Base-by-base conservation (phyloP, 2,888 invertebrate genomes). In the Brenthis ino region DNA sequence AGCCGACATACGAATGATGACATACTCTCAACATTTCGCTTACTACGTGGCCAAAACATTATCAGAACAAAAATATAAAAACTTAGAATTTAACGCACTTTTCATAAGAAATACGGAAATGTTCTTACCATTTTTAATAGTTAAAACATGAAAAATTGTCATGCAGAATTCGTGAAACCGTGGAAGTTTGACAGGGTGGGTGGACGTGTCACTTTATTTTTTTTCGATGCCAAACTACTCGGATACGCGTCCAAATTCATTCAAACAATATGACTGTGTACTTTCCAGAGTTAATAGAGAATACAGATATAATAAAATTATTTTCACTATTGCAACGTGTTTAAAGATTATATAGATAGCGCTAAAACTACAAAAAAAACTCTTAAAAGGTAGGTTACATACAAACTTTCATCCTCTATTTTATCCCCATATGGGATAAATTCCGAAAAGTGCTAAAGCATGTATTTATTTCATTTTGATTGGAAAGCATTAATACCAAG, bases 191-290 rank as follows among this genome's bases (percentile, higher is more conserved):
- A 88, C 89, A 88, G 84, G 85, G 82, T 83, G 83, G 84, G 87
- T 87, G 88, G 89, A 89, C 89, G 89, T 89, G 89, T 89, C 89
- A 89, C 88, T 83, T 81, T 78, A 75, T 73, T 82, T 85, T 85
- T 85, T 85, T 83, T 81, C 73, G 72, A 76, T 76, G 72, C 72
- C 72, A 71, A 60, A 61, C 57, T 63, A 71, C 51, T 76, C 75
- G 72, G 75, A 75, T 75, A 72, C 73, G 72, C 74, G 73, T 58
- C 60, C 8, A 53, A 28, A 28, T 28, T 28, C 4, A 28, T 28
- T 28, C 5, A 24, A 24, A 3, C 24, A 28, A 28, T 50, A 28
- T 33, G n/a, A 1, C 3, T 60, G 4, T 43, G 37, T 43, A 43
- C 11, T 43, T 43, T 43, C 8, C 37, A 11, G 37, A 37, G 1